A percentile compares a stretch with the other conserved stretches of the same genome.
Evolutionary conservation across 2,888 invertebrate species (phyloP).

Genomic region (Miltochrista miniata): DNA sequence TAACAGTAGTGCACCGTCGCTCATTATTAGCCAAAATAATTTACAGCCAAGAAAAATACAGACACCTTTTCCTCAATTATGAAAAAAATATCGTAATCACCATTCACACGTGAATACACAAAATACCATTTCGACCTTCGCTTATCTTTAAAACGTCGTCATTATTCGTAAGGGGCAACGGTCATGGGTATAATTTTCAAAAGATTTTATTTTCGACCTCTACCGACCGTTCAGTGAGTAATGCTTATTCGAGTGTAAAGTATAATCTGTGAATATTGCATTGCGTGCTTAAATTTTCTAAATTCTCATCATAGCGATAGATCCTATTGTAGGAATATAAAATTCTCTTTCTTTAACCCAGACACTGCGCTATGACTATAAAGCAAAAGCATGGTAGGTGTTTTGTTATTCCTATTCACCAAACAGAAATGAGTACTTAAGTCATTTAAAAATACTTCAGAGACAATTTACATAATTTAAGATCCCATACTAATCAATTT

Average conservation of each 20-base stretch:
- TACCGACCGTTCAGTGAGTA: not conserved
- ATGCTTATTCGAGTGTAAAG: slow-evolving; percentile 1
- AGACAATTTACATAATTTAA: too few relatives aligned
- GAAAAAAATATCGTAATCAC: slow-evolving; percentile 15
- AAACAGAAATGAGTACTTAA: too few relatives aligned
- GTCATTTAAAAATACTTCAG: too few relatives aligned
- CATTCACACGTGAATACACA: slow-evolving; percentile 25
- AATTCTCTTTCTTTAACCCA: too few relatives aligned
- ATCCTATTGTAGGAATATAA: too few relatives aligned
- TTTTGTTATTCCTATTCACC: too few relatives aligned
- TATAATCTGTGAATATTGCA: not conserved
- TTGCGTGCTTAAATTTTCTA: too few relatives aligned
- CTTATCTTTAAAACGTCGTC: slow-evolving; percentile 29
- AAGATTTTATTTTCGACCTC: slow-evolving; percentile 20
- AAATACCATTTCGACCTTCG: slow-evolving; percentile 27
- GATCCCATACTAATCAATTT: too few relatives aligned
- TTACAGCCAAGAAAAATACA: not conserved
- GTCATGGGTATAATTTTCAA: slow-evolving; percentile 22
- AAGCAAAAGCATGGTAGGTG: too few relatives aligned
- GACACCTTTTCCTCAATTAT: slow-evolving; percentile 20
- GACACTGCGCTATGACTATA: too few relatives aligned
- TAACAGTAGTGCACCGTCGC: too few relatives aligned
- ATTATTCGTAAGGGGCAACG: slow-evolving; percentile 29
- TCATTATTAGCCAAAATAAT: not conserved
- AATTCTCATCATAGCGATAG: too few relatives aligned